Base-by-base conservation (phyloP, 2,113 vertebrate genomes). In the Brachyistius frenatus region DNA sequence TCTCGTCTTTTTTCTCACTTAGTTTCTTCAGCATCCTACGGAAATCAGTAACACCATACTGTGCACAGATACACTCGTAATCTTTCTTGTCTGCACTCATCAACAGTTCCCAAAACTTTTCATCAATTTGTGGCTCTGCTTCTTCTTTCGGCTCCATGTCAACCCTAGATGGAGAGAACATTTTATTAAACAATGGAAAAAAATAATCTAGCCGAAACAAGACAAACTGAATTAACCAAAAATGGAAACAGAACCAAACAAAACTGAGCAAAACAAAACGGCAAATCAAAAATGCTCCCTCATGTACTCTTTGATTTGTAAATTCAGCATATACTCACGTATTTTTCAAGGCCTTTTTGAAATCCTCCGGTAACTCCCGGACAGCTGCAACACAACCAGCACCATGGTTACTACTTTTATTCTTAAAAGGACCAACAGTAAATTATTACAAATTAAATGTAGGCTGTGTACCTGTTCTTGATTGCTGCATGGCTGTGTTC, bases 1-100 rank as follows among this genome's bases (percentile, higher is more conserved):
- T 83, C 41, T 96, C 95, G 7, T 75, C 81, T 83, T 90, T 97
- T 74, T 96, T 91, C 81, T 95, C 92, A 56, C 93, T 95, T 57
- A 98, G 93, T 90, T 92, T 96, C 37, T 87, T 97, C 78, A 98
- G 88, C 95, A 98, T 96, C 77, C 96, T 88, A 2, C 96, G 95
- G 71, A 96, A 96, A 84, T 98, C 95, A 2, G 93, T 96, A 49
- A 98, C 88, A 9, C 96, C 95, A 0, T 97, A 96, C 68, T 96
- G 92, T 0, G 89, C 0, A 82, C 96, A 98, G 76, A 98, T 97
- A 23, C 75, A 76, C 80, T 97, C 97, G 4, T 97, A 98, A 68
- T 98, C 95, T 85, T 91, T 97, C 46, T 80, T 96, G 58, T 96
- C 95, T 4, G 96, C 93, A 2, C 95, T 94, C 87, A 98, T 67